phyloP scores from a whole-genome alignment of 2,113 vertebrate genomes.

The Oreocharis arfaki region DNA sequence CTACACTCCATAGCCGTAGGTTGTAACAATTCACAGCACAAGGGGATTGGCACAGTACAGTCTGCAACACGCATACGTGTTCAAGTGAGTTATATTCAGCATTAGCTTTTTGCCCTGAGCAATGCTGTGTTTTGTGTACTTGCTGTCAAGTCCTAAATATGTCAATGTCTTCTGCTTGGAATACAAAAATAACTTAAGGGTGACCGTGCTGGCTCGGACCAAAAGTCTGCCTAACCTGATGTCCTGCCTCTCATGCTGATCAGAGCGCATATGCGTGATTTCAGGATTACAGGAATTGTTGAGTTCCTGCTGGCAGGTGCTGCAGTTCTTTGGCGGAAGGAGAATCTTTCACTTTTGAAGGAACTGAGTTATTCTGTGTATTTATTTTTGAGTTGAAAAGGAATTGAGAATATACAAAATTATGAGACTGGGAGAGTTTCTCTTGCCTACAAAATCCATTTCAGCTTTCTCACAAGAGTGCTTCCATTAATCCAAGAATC shows the following conservation, averaged over 20 bases:
- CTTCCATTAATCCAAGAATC: background rate
- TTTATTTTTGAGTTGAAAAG: background rate
- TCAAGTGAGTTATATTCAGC: background rate
- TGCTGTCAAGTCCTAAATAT: background rate
- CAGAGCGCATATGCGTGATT: too few species aligned
- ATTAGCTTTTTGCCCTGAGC: background rate
- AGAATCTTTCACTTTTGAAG: background rate
- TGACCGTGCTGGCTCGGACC: background rate
- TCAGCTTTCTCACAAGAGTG: background rate
- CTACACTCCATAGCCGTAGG: background rate
- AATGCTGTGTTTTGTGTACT: background rate
- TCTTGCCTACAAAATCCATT: background rate
- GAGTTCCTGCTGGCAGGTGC: background rate
- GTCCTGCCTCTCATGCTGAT: background rate
- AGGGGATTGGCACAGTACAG: background rate
- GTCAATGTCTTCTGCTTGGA: background rate
- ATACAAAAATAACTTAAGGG: background rate
- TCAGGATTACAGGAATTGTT: background rate
- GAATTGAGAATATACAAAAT: background rate
- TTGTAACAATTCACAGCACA: background rate
- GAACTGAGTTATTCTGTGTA: background rate
- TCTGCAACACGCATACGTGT: accelerated
- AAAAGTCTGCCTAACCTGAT: background rate
- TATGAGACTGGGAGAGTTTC: background rate
- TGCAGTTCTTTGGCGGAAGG: background rate